Evolutionary conservation across 2,888 invertebrate genomes (phyloP).

Genomic region (Acleris emargana): DNA sequence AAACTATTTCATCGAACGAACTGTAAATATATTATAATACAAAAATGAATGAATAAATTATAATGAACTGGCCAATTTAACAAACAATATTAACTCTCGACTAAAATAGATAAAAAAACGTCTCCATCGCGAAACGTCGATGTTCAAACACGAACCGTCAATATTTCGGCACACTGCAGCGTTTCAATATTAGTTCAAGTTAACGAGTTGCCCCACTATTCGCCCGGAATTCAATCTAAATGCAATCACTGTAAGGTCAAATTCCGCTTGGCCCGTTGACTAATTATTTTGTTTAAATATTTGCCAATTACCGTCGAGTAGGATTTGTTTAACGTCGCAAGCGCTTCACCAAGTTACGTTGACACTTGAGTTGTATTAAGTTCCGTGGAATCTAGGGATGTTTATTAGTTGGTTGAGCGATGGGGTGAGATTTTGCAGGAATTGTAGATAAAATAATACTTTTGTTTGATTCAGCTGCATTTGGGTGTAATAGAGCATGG

Average conservation of each 20-base stretch:
- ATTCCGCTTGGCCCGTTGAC: conserved; percentile 39
- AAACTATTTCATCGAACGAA: too few relatives aligned
- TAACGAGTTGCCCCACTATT: conserved; percentile 32
- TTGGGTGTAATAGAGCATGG: conserved; percentile 23
- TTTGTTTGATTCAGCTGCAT: conserved; percentile 34
- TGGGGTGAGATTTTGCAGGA: conserved; percentile 28
- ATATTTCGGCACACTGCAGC: conserved; percentile 37
- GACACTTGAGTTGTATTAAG: conserved; percentile 11
- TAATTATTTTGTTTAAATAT: conserved; percentile 58
- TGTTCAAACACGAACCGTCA: conserved; percentile 36
- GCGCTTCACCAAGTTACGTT: conserved; percentile 16
- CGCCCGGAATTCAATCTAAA: conserved; percentile 41
- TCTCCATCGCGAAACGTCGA: conserved; percentile 29
- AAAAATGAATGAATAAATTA: too few relatives aligned
- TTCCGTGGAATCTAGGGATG: neutral
- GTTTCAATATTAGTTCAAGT: conserved; percentile 37
- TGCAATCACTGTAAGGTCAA: conserved; percentile 30
- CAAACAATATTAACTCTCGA: conserved; percentile 1
- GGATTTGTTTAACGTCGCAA: conserved; percentile 44
- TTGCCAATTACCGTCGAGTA: conserved; percentile 51
- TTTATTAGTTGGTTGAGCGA: conserved; percentile 8
- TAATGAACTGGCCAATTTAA: neutral
- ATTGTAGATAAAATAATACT: conserved; percentile 33
- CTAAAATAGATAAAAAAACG: conserved; percentile 11
- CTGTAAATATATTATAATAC: too few relatives aligned